Conservation (phyloP, 2,888 invertebrate species). For the Epiblema foenella region DNA sequence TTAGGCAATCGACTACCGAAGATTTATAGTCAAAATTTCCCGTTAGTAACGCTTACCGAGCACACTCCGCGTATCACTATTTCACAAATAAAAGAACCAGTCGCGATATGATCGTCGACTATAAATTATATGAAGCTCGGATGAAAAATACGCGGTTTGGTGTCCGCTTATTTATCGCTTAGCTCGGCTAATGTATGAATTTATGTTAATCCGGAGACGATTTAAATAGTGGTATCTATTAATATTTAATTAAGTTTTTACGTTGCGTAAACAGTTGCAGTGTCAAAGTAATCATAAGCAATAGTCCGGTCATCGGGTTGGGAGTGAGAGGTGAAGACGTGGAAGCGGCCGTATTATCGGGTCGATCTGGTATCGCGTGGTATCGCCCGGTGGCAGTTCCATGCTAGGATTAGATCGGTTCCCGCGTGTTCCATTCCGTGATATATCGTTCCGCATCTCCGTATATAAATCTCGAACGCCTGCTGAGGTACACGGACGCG, state of each 20-base stretch:
- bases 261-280: conserved; percentile 44
- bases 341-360: conserved; percentile 64
- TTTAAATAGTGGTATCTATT: conserved; percentile 67
- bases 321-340: conserved; percentile 34
- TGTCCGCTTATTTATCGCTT: conserved; percentile 80
- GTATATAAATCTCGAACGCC: conserved; percentile 84
- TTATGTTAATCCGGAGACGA: conserved; percentile 66
- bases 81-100: conserved; percentile 85
- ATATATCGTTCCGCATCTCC: conserved; percentile 84
- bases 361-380: conserved; percentile 77
- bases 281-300: conserved; percentile 47
- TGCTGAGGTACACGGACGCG: conserved; percentile 84
- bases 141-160: conserved; percentile 82
- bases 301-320: conserved; percentile 55
- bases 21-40: conserved; percentile 84
- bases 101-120: conserved; percentile 83
- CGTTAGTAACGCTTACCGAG: conserved; percentile 84
- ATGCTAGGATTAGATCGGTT: conserved; percentile 83
- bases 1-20: conserved; percentile 83
- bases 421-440: conserved; percentile 79
- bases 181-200: conserved; percentile 74
- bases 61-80: conserved; percentile 84
- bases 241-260: conserved; percentile 45
- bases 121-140: conserved; percentile 81
- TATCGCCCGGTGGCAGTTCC: conserved; percentile 80